phyloP scores from a whole-genome alignment of 2,888 invertebrate genomes.

The Desoria tigrina region DNA sequence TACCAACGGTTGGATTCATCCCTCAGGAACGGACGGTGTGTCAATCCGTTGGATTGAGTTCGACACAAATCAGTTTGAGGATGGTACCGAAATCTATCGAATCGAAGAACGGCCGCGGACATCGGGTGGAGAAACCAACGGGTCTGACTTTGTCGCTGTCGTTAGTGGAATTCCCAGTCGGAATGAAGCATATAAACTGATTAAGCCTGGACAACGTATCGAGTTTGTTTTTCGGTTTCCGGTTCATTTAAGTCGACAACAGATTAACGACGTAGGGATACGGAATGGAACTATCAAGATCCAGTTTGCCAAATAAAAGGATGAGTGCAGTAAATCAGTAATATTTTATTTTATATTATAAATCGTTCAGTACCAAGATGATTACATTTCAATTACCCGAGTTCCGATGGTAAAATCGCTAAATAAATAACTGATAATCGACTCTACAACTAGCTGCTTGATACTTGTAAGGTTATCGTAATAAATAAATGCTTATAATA shows the following conservation, averaged over 20 bases:
- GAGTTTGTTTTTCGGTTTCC: conserved; percentile 4
- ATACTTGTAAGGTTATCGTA: no score
- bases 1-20: no score
- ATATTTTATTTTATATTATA: not conserved
- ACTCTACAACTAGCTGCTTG: not conserved
- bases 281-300: not conserved
- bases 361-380: not conserved
- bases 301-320: conserved; percentile 4
- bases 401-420: conserved; percentile 2
- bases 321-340: not conserved
- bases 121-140: not conserved
- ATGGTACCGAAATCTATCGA: not conserved
- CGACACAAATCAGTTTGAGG: not conserved
- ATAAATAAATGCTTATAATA: no score
- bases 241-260: not conserved
- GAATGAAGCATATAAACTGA: not conserved
- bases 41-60: not conserved
- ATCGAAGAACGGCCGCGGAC: not conserved
- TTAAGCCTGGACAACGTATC: not conserved
- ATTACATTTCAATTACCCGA: not conserved
- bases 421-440: not conserved
- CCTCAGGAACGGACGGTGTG: no score
- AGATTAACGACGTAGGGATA: not conserved
- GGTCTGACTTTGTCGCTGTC: not conserved
- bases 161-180: conserved; percentile 3